Evolutionary conservation across 2,888 invertebrate genomes (phyloP).

Genomic region (Buathra laborator): DNA sequence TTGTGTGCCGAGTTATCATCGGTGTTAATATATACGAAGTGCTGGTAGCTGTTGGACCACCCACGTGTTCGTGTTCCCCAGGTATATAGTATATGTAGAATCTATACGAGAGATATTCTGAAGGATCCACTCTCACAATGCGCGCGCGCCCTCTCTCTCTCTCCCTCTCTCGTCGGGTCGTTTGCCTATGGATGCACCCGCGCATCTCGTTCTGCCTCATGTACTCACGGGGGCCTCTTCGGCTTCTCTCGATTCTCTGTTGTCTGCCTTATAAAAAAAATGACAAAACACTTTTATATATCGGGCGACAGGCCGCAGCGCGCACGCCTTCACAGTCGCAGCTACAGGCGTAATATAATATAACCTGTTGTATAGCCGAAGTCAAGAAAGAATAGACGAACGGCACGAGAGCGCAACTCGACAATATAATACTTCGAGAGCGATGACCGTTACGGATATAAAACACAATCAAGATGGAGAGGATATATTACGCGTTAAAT

Average conservation of each 20-base stretch:
- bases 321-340: conserved; percentile 17
- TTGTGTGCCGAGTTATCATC: conserved; percentile 76
- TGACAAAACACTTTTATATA: conserved; percentile 79
- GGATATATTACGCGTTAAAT: conserved; percentile 3
- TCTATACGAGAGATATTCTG: conserved; percentile 68
- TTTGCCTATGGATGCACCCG: conserved; percentile 53
- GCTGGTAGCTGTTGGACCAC: conserved; percentile 76
- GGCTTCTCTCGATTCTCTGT: conserved; percentile 64
- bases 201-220: conserved; percentile 44
- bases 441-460: conserved; percentile 12
- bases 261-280: conserved; percentile 76
- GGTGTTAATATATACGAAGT: conserved; percentile 79
- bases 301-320: conserved; percentile 39
- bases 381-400: background rate
- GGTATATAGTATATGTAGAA: conserved; percentile 70
- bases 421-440: conserved; percentile 12
- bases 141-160: conserved; percentile 27
- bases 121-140: conserved; percentile 70
- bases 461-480: background rate
- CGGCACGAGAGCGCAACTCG: background rate
- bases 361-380: background rate
- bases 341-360: conserved; percentile 4
- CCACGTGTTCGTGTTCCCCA: conserved; percentile 76
- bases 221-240: conserved; percentile 44
- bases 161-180: conserved; percentile 30